Percentiles rank a stretch among this genome's conserved stretches.
Conservation (phyloP, 2,113 vertebrate genomes). For the Tiliqua scincoides region DNA sequence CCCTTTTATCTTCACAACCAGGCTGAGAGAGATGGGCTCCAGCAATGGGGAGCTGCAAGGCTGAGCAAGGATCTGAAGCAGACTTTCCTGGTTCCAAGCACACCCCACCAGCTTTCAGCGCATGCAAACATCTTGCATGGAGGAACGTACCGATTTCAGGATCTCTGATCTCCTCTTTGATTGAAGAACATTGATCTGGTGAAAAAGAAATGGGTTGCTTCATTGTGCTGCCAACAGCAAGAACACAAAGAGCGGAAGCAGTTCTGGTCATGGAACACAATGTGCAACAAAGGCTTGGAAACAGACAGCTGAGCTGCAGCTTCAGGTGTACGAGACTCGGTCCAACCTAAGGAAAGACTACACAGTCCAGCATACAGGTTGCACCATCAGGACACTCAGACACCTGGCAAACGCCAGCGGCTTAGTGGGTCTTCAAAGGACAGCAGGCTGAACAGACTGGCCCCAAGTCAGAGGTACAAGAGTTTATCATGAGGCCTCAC, state of each 20-base stretch:
- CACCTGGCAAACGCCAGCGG: too few species aligned
- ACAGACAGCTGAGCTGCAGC: neutral
- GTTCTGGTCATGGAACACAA: neutral
- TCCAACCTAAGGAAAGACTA: neutral
- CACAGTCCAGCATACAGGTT: too few species aligned
- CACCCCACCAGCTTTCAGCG: too few species aligned
- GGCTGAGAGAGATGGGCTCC: neutral
- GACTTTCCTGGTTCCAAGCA: too few species aligned
- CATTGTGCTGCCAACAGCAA: neutral
- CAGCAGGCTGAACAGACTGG: neutral
- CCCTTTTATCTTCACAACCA: neutral
- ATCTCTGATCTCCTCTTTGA: slow-evolving; percentile 98
- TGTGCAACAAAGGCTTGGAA: neutral
- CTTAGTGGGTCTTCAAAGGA: neutral
- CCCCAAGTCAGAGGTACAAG: neutral
- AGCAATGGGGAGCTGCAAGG: too few species aligned
- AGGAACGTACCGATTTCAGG: slow-evolving; percentile 91
- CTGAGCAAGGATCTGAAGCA: too few species aligned
- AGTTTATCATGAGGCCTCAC: too few species aligned
- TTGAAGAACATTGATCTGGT: slow-evolving; percentile 96
- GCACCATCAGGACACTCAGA: neutral
- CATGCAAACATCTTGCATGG: too few species aligned
- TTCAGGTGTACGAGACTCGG: too few species aligned
- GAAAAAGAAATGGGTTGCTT: slow-evolving; percentile 33
- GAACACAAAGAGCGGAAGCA: neutral